A percentile compares a stretch with the other conserved stretches of the same genome.
These are phyloP conservation scores for Pollachius pollachius DNA, from an alignment of 2,113 vertebrate genomes.

Conservation along the genomic window DNA sequence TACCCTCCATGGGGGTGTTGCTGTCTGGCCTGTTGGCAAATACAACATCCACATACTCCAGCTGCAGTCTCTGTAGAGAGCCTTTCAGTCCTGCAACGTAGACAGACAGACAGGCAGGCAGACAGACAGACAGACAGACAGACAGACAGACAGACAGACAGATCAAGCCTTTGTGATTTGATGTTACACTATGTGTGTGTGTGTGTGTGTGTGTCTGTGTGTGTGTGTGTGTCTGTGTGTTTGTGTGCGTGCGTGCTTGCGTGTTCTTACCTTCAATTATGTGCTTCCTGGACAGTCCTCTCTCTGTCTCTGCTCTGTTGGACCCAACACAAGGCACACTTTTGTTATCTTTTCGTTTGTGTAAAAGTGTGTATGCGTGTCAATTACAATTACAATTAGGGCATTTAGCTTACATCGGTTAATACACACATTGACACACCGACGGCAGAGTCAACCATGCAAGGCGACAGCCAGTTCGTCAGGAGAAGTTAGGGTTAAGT, in stretches of 20 bases:
- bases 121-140: background rate
- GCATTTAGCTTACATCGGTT: too few species aligned
- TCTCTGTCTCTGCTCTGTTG: constrained; percentile 67
- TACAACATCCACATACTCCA: constrained; percentile 96
- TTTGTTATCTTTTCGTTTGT: background rate
- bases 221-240: background rate
- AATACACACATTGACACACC: too few species aligned
- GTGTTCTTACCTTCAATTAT: constrained; percentile 63
- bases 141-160: background rate
- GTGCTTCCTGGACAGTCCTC: constrained; percentile 68
- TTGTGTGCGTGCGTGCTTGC: too few species aligned
- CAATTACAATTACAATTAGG: too few species aligned
- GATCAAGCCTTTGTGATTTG: background rate
- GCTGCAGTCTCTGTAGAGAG: constrained; percentile 92
- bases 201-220: too few species aligned
- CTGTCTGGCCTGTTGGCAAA: constrained; percentile 95
- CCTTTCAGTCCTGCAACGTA: constrained; percentile 84
- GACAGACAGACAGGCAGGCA: constrained; percentile 3
- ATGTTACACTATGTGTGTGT: too few species aligned
- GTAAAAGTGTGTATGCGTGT: background rate
- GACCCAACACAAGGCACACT: constrained; percentile 24
- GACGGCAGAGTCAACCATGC: too few species aligned
- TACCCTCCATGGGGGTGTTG: constrained; percentile 99
- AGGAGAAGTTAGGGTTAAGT: too few species aligned
- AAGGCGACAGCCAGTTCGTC: too few species aligned